phyloP scores from a whole-genome alignment of 2,113 vertebrate species.

The Psilopsiagon aymara region DNA sequence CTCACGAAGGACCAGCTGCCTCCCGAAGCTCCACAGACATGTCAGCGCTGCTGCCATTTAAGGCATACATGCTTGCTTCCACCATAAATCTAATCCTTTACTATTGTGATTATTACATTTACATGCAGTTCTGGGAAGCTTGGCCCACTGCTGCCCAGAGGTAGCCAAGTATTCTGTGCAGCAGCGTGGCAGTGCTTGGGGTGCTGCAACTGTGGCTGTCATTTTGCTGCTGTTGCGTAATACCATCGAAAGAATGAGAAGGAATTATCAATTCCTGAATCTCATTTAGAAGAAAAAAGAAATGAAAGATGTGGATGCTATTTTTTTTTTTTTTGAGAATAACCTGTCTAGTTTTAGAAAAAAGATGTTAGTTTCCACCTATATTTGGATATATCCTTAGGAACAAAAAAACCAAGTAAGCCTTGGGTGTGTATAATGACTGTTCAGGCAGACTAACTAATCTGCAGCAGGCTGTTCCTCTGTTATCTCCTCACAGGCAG shows the following conservation, averaged over 20 bases:
- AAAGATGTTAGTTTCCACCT: background rate
- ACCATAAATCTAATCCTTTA: background rate
- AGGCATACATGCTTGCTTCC: accelerated
- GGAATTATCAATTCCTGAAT: background rate
- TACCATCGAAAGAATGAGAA: background rate
- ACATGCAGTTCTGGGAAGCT: background rate
- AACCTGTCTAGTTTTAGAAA: background rate
- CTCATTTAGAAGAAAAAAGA: background rate
- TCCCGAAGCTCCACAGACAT: background rate
- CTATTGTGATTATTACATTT: background rate
- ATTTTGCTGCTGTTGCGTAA: background rate
- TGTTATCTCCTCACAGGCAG: slow-evolving; percentile 39
- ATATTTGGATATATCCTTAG: background rate
- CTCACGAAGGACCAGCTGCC: background rate
- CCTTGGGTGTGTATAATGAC: background rate
- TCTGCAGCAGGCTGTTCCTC: background rate
- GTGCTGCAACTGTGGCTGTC: background rate
- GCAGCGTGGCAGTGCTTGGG: accelerated
- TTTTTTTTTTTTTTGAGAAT: background rate
- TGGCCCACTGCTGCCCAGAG: background rate
- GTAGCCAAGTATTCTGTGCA: background rate
- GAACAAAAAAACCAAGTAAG: background rate
- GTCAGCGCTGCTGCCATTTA: background rate
- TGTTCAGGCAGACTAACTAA: slow-evolving; percentile 14
- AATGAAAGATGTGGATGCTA: background rate